A percentile compares a stretch with the other conserved stretches of the same genome.
Conservation (phyloP, 2,797 vertebrate species). For the Eulemur mongoz region DNA sequence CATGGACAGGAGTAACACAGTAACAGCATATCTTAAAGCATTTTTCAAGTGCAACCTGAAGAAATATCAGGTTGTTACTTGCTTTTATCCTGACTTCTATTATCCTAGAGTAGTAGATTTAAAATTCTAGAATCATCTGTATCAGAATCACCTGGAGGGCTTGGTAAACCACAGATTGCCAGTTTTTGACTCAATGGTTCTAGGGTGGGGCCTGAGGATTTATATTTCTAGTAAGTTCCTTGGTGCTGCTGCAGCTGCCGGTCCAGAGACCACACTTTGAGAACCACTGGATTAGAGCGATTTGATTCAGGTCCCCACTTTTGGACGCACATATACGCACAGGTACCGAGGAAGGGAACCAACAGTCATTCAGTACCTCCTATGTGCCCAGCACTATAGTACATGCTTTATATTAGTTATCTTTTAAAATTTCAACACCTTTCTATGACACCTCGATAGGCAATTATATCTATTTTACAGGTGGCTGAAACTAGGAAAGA, state of each 20-base stretch:
- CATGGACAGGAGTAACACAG: neutral
- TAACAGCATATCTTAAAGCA: neutral
- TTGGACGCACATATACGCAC: neutral
- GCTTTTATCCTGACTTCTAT: neutral
- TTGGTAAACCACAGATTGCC: neutral
- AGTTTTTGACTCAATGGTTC: neutral
- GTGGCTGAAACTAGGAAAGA: neutral
- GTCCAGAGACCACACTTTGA: neutral
- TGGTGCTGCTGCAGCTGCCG: neutral
- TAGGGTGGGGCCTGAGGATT: neutral
- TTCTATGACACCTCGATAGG: neutral
- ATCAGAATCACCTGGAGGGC: neutral
- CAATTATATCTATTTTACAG: neutral
- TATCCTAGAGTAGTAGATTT: neutral
- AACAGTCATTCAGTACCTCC: neutral
- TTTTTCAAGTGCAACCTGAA: neutral
- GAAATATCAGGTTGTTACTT: neutral
- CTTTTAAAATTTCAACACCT: neutral
- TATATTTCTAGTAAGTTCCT: neutral
- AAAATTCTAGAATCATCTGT: neutral
- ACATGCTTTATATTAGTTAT: neutral
- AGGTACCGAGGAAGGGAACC: neutral
- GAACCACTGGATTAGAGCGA: neutral
- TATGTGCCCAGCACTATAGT: neutral
- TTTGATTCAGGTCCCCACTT: neutral